These are phyloP conservation scores for Anguilla anguilla DNA, from an alignment of 2,797 vertebrate species.

Conservation along the genomic window DNA sequence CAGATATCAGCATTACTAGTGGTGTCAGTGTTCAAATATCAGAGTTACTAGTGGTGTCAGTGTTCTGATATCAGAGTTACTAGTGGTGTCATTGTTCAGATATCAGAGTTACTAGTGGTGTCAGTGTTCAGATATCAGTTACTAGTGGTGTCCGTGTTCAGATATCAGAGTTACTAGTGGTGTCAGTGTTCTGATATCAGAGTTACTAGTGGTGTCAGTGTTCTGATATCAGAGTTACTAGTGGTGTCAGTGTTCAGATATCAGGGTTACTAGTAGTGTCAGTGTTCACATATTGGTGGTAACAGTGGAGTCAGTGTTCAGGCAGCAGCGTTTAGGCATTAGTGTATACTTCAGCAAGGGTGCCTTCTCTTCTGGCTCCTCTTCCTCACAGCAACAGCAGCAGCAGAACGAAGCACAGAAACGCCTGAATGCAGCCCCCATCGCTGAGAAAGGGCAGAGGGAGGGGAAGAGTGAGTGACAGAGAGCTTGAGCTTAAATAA, in stretches of 20 bases:
- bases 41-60: neutral
- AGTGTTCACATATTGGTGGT: constrained; percentile 23
- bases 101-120: neutral
- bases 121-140: neutral
- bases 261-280: neutral
- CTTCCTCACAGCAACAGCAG: constrained; percentile 64
- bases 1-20: neutral
- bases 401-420: constrained; percentile 67
- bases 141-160: neutral
- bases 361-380: constrained; percentile 65
- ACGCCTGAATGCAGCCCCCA: constrained; percentile 64
- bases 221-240: neutral
- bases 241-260: neutral
- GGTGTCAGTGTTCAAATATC: neutral
- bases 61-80: neutral
- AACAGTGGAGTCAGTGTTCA: constrained; percentile 18
- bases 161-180: neutral
- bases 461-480: neutral
- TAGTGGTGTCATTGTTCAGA: neutral
- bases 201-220: neutral
- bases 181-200: neutral
- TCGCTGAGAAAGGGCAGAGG: constrained; percentile 37
- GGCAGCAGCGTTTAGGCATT: neutral
- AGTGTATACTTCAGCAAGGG: constrained; percentile 66
- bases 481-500: neutral